phyloP scores from a whole-genome alignment of 30 jellyfish, hydroid and myxozoan genomes.

The Hydractinia echinata region DNA sequence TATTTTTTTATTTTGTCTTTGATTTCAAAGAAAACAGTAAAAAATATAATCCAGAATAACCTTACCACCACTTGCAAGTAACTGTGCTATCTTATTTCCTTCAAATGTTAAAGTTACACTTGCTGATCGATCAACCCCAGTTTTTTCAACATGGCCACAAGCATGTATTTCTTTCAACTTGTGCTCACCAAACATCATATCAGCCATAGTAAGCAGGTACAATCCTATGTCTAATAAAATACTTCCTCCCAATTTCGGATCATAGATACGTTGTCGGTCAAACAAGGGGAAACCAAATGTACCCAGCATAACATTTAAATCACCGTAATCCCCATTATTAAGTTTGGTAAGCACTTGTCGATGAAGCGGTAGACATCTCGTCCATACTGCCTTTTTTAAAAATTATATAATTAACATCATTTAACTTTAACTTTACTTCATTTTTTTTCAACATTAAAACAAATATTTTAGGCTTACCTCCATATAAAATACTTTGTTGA shows the following conservation, averaged over 20 bases:
- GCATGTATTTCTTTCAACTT: constrained; percentile 39
- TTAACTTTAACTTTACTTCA: not conserved
- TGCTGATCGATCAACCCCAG: constrained; percentile 57
- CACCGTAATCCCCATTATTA: constrained; percentile 52
- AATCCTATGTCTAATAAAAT: constrained; percentile 69
- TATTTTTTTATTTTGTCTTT: too few relatives aligned
- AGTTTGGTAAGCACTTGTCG: constrained; percentile 37
- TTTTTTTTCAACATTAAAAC: not conserved
- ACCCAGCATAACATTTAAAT: constrained; percentile 37
- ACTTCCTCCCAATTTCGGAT: constrained; percentile 80
- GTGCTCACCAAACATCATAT: constrained; percentile 59
- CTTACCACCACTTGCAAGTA: constrained; percentile 61
- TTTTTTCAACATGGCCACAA: constrained; percentile 52
- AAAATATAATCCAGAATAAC: not conserved
- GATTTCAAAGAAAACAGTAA: too few relatives aligned
- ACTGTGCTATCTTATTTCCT: constrained; percentile 66
- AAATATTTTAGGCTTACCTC: constrained; percentile 61
- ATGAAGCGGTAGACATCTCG: constrained; percentile 63
- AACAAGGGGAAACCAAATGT: constrained; percentile 58
- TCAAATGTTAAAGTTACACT: constrained; percentile 56
- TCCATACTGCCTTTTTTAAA: constrained; percentile 68
- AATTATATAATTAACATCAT: not conserved
- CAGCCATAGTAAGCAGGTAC: constrained; percentile 58
- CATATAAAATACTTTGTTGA: constrained; percentile 47
- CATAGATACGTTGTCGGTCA: constrained; percentile 45